Base-by-base conservation (phyloP, 1,140 invertebrate species). In the Saccostrea cuccullata region DNA sequence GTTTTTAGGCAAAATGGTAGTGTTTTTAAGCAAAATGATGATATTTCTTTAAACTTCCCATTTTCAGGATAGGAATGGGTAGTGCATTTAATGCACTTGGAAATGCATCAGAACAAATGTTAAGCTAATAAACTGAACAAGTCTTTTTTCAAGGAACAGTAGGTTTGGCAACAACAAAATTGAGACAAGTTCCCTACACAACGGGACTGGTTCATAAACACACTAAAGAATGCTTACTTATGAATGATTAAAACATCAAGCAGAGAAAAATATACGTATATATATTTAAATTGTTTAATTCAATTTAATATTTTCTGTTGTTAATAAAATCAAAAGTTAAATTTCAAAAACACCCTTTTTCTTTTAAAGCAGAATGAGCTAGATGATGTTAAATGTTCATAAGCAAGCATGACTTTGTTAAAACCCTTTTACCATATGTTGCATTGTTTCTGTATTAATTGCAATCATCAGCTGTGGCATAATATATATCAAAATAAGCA, bases 391-490 rank as follows among this genome's bases (percentile, higher is more conserved):
- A 30, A 77, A 30, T 26, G 30, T 30, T 77, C 70, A 77, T 77
- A 12, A 77, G 70, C 36, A 77, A 77, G 70, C 70, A 77, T 77
- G 70, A 30, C 26, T 77, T 26, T 77, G 70, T 64, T 64, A 64
- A 64, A 77, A 77, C 70, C 70, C 70, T 77, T 64, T 77, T 77
- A 77, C 70, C 70, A 77, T 36, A 77, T 77, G 70, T 36, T 77
- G 70, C 26, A 77, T 36, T 30, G 70, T 77, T 77, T 77, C 70
- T 77, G 23, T 77, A 26, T 77, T 77, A 77, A 77, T 30, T 23
- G 70, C 23, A 23, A 40, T 30, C 70, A 77, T 77, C 70, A 77
- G 70, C 70, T 77, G 70, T 77, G 70, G 15, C 70, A 30, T 26
- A 73, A 73, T 73, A 73, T 73, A 73, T 30, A 77, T 77, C 70